phyloP scores from a whole-genome alignment of 2,797 vertebrate genomes.

The Rhinoraja longicauda region DNA sequence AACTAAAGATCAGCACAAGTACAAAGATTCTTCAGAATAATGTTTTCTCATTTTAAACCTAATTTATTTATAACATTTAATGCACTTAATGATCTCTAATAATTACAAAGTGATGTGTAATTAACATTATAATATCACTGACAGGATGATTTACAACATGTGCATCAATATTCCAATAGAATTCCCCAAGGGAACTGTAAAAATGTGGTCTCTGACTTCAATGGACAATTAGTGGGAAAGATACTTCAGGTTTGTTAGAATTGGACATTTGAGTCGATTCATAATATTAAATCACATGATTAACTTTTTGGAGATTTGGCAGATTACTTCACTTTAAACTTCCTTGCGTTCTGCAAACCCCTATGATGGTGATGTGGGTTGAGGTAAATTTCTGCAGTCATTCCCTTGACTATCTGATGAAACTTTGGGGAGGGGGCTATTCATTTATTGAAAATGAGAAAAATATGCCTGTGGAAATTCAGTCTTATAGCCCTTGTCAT shows the following conservation, averaged over 20 bases:
- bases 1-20: not conserved
- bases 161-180: not conserved
- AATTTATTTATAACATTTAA: not conserved
- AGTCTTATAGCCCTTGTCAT: not conserved
- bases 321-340: not conserved
- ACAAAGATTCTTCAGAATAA: not conserved
- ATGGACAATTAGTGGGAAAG: not conserved
- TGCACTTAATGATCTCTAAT: not conserved
- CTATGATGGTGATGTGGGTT: not conserved
- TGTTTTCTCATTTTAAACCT: not conserved
- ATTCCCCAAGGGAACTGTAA: not conserved
- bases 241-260: not conserved
- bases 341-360: not conserved
- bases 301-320: not conserved
- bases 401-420: not conserved
- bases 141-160: not conserved
- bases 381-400: not conserved
- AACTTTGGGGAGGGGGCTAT: not conserved
- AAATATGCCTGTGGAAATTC: not conserved
- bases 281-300: not conserved
- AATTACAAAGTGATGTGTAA: not conserved
- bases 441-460: not conserved
- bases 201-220: not conserved
- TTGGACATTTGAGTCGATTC: not conserved
- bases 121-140: not conserved